Evolutionary conservation across 2,113 vertebrate species (phyloP).

Genomic region (Gobius niger): DNA sequence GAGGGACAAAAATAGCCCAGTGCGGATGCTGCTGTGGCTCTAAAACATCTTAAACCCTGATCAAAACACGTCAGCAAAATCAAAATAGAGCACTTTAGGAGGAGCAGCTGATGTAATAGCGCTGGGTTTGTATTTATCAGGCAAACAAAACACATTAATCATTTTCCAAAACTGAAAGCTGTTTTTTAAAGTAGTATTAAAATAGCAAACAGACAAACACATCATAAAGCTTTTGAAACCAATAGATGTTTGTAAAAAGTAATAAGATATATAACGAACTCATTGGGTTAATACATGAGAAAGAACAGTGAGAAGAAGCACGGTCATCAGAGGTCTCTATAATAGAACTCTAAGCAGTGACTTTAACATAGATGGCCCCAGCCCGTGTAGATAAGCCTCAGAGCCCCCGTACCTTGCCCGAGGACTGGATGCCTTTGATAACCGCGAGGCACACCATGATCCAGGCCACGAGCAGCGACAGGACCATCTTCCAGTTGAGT

Average conservation of each 20-base stretch:
- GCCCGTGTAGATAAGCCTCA: not conserved
- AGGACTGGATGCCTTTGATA: constrained; percentile 98
- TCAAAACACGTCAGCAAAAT: constrained; percentile 23
- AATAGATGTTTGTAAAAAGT: too few relatives aligned
- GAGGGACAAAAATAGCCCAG: constrained; percentile 44
- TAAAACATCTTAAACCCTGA: constrained; percentile 27
- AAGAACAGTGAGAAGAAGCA: too few relatives aligned
- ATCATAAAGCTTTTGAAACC: too few relatives aligned
- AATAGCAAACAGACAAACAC: too few relatives aligned
- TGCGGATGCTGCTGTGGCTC: constrained; percentile 14
- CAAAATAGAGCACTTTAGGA: constrained; percentile 13
- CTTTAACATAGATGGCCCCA: not conserved
- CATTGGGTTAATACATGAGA: too few relatives aligned
- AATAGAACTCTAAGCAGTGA: too few relatives aligned
- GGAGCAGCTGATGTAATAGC: not conserved
- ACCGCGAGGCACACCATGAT: constrained; percentile 92
- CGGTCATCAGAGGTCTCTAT: too few relatives aligned
- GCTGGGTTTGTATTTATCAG: not conserved
- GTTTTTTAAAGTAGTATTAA: not conserved
- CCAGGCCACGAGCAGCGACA: constrained; percentile 92
- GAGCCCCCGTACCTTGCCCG: constrained; percentile 84
- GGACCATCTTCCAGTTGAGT: constrained; percentile 96
- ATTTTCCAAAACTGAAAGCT: not conserved
- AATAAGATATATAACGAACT: too few relatives aligned
- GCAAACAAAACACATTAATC: not conserved